These are phyloP conservation scores for Galeruca laticollis DNA, from an alignment of 2,888 invertebrate genomes.

Conservation along the genomic window DNA sequence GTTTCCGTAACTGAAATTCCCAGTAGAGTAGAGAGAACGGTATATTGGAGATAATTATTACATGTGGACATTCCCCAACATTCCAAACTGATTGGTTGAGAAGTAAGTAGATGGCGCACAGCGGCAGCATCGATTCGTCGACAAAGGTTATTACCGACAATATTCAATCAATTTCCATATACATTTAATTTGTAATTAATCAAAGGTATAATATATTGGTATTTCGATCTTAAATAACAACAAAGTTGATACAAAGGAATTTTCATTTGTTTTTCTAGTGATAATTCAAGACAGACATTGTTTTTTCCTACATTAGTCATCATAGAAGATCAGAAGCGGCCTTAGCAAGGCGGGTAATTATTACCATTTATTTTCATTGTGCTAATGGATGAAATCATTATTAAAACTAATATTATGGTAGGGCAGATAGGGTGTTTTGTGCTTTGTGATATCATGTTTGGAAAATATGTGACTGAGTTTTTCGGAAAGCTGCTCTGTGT, in stretches of 20 bases:
- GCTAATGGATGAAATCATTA: no score
- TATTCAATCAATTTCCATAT: neutral
- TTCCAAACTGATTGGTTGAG: constrained; percentile 3
- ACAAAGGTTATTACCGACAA: neutral
- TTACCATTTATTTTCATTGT: no score
- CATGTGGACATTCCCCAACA: constrained; percentile 8
- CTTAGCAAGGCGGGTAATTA: no score
- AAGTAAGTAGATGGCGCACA: neutral
- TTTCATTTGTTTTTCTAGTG: neutral
- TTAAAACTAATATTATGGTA: no score
- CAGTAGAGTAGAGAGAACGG: neutral
- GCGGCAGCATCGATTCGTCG: neutral
- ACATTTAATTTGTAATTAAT: neutral
- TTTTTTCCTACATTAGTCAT: no score
- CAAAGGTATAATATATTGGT: no score
- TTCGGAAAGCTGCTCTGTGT: no score
- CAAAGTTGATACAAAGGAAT: neutral
- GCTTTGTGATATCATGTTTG: no score
- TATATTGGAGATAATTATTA: constrained; percentile 17
- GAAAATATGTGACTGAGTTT: no score
- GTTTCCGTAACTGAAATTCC: constrained; percentile 11
- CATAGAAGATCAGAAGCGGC: no score
- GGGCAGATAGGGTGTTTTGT: no score
- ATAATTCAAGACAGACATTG: no score
- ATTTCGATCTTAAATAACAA: neutral